phyloP scores from a whole-genome alignment of 1,140 invertebrate species.

The Heliconius melpomene region DNA sequence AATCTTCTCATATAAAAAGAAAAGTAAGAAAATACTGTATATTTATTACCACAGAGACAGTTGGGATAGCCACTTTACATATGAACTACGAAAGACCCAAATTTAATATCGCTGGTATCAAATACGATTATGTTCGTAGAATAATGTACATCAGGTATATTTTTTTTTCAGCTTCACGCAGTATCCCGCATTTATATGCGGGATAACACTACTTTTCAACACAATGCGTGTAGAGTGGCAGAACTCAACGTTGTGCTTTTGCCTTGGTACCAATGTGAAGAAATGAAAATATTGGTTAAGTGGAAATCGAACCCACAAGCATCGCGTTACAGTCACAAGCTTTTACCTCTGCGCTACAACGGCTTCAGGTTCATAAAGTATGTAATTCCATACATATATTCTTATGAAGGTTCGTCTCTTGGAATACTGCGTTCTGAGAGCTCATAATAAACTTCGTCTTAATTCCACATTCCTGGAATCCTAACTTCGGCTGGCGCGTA shows the following conservation, averaged over 20 bases:
- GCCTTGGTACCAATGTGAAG: too few species aligned
- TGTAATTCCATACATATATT: background rate
- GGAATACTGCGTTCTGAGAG: slow-evolving; percentile 30
- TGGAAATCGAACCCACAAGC: too few species aligned
- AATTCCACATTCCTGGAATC: slow-evolving; percentile 34
- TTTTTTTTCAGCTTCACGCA: too few species aligned
- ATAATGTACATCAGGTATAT: too few species aligned
- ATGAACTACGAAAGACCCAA: slow-evolving; percentile 10
- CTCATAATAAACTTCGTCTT: slow-evolving; percentile 31
- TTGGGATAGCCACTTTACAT: background rate
- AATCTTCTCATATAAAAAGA: background rate
- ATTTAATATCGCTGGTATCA: background rate
- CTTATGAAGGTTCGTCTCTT: background rate
- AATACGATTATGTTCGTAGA: background rate
- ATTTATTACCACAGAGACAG: slow-evolving; percentile 1
- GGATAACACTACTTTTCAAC: too few species aligned
- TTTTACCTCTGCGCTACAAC: too few species aligned
- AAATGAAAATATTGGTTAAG: too few species aligned
- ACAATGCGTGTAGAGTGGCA: too few species aligned
- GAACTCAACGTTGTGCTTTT: too few species aligned
- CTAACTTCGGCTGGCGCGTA: slow-evolving; percentile 25
- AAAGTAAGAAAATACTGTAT: background rate
- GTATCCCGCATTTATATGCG: too few species aligned
- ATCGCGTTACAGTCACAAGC: too few species aligned
- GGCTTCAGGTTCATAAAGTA: background rate